phyloP scores from a whole-genome alignment of 2,888 invertebrate genomes.

The Pyrochroa serraticornis region DNA sequence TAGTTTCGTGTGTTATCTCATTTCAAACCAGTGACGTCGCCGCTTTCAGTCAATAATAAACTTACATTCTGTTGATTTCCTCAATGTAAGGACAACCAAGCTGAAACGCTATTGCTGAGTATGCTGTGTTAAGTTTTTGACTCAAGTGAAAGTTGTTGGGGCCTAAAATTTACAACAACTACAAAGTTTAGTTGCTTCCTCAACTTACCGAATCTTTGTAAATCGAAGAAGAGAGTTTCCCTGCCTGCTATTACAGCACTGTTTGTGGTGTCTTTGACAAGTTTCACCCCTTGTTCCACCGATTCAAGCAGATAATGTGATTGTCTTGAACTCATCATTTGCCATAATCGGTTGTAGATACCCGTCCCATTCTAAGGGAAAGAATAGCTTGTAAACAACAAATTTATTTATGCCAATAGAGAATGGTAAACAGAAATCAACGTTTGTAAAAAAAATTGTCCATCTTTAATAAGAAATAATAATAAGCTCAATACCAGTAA shows the following conservation, averaged over 20 bases:
- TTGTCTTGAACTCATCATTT: conserved; percentile 64
- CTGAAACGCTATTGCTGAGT: conserved; percentile 79
- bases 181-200: not conserved
- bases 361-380: conserved; percentile 81
- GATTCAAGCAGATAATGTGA: conserved; percentile 67
- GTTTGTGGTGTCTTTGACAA: conserved; percentile 66
- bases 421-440: too few species aligned
- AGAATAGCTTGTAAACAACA: too few species aligned
- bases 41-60: too few species aligned
- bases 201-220: conserved; percentile 71
- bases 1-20: too few species aligned
- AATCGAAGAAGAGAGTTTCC: conserved; percentile 77
- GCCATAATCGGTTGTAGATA: conserved; percentile 72
- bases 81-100: conserved; percentile 77
- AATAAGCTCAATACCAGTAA: not conserved
- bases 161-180: conserved; percentile 54
- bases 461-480: conserved; percentile 10
- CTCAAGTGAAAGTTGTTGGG: conserved; percentile 74
- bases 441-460: too few species aligned
- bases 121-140: conserved; percentile 77
- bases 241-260: conserved; percentile 74
- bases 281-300: conserved; percentile 72
- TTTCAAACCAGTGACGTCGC: too few species aligned
- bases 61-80: conserved; percentile 74
- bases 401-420: too few species aligned